Evolutionary conservation across 2,113 vertebrate genomes (phyloP).

Genomic region (Ageneiosus marmoratus): DNA sequence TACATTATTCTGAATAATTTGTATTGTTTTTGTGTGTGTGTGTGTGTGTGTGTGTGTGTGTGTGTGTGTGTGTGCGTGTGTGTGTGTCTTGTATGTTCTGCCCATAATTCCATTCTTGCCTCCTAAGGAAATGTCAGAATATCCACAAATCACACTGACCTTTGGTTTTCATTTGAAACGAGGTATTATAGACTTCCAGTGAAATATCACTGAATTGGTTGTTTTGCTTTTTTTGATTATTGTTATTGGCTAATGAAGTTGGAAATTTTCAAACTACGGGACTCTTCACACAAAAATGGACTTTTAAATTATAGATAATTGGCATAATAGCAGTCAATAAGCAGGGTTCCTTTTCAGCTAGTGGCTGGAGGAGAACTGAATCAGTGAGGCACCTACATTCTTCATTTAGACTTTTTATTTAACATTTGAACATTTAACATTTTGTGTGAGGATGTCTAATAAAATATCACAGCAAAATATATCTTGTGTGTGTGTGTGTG

Average conservation of each 20-base stretch:
- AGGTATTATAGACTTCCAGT: slow-evolving; percentile 10
- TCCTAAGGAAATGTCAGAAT: slow-evolving; percentile 46
- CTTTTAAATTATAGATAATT: slow-evolving; percentile 8
- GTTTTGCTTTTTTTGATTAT: background rate
- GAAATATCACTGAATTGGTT: background rate
- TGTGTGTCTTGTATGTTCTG: slow-evolving; percentile 37
- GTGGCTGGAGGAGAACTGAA: background rate
- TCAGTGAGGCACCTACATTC: background rate
- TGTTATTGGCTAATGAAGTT: background rate
- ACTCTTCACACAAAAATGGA: background rate
- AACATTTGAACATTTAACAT: slow-evolving; percentile 2
- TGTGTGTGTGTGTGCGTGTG: slow-evolving; percentile 24
- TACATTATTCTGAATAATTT: slow-evolving; percentile 39
- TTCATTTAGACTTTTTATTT: background rate
- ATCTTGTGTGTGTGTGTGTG: background rate
- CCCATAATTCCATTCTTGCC: slow-evolving; percentile 37
- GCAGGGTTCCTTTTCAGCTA: background rate
- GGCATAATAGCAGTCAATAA: background rate
- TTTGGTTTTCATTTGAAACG: background rate
- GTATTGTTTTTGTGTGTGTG: background rate
- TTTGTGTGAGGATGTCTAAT: background rate
- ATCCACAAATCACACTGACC: slow-evolving; percentile 43
- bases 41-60: slow-evolving; percentile 36
- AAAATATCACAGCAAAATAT: background rate
- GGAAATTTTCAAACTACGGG: background rate